These are phyloP conservation scores for Drymodes brunneopygia DNA, from an alignment of 2,113 vertebrate species.

Conservation along the genomic window DNA sequence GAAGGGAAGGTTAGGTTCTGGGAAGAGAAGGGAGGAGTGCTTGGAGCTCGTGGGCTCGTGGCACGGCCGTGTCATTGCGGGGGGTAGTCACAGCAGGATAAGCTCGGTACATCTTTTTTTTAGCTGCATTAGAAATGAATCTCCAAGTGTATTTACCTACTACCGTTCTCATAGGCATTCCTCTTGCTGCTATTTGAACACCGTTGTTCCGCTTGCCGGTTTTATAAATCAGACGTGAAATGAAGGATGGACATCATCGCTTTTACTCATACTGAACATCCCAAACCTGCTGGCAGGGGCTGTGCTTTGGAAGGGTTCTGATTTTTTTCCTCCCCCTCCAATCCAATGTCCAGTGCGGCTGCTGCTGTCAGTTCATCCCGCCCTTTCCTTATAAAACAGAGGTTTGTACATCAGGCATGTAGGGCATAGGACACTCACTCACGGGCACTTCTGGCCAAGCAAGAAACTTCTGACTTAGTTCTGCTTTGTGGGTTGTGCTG, in stretches of 20 bases:
- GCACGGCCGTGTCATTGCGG: too few relatives aligned
- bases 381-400: neutral
- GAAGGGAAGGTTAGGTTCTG: too few relatives aligned
- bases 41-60: neutral
- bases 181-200: neutral
- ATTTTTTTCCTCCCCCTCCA: neutral
- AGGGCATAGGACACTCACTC: neutral
- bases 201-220: neutral
- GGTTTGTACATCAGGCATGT: neutral
- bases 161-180: neutral
- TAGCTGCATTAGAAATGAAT: neutral
- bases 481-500: neutral
- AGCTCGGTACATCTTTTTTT: neutral
- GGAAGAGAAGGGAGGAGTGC: neutral
- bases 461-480: neutral
- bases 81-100: neutral
- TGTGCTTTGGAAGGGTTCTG: neutral
- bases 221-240: neutral
- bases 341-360: neutral
- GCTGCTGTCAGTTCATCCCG: neutral
- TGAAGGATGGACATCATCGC: neutral
- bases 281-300: neutral
- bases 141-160: neutral
- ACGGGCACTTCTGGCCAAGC: neutral
- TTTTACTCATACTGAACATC: neutral